A percentile compares a stretch with the other conserved stretches of the same genome.
Evolutionary conservation across 64 coral and sea anemone genomes (phyloP).

Genomic region (Actinia tenebrosa): DNA sequence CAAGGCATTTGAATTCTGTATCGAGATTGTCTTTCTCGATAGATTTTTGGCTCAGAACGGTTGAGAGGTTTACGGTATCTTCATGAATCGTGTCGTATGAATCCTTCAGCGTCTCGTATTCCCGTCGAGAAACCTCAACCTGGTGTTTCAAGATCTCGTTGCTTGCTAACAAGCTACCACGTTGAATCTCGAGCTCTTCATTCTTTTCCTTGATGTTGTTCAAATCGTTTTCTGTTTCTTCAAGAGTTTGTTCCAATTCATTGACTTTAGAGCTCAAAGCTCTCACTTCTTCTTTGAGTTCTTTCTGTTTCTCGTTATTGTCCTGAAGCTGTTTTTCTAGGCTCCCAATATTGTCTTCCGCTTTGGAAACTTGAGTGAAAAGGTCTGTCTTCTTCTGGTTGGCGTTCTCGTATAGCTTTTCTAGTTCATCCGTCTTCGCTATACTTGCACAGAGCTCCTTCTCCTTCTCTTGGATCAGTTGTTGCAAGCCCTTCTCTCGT

Average conservation of each 20-base stretch:
- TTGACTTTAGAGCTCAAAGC: conserved; percentile 16
- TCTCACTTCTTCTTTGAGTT: not conserved
- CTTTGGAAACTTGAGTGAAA: conserved; percentile 30
- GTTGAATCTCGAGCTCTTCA: conserved; percentile 59
- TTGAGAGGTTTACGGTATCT: not conserved
- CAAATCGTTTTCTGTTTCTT: conserved; percentile 17
- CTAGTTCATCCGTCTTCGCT: conserved; percentile 24
- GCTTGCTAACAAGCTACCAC: conserved; percentile 45
- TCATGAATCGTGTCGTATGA: conserved; percentile 10
- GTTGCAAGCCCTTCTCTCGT: conserved; percentile 20
- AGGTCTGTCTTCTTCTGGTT: conserved; percentile 41
- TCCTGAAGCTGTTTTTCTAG: conserved; percentile 28
- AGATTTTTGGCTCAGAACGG: not conserved
- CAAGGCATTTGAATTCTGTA: conserved; percentile 18
- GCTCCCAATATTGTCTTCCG: conserved; percentile 16
- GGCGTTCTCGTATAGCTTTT: conserved; percentile 30
- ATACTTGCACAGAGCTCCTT: conserved; percentile 29
- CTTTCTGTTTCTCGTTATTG: not conserved
- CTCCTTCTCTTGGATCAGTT: conserved; percentile 39
- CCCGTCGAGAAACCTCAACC: conserved; percentile 10
- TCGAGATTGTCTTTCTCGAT: conserved; percentile 45
- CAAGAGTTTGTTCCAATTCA: not conserved
- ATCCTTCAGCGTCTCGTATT: not conserved
- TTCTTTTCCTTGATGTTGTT: conserved; percentile 22
- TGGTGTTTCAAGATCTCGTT: conserved; percentile 59